These are phyloP conservation scores for Labeo calbasu DNA, from an alignment of 2,797 vertebrate species.

Conservation along the genomic window DNA sequence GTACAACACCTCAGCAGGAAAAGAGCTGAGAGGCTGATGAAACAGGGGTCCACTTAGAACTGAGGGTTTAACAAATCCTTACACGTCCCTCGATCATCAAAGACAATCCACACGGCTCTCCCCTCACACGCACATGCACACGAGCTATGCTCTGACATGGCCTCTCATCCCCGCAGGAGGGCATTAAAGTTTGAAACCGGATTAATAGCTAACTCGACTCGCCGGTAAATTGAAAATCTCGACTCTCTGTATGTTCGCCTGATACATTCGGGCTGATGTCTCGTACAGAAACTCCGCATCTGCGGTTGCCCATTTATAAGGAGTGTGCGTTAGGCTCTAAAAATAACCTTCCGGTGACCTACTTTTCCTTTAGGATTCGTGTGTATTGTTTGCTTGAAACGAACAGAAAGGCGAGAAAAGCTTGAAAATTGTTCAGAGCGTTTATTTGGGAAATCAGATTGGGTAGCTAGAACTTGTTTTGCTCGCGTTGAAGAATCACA, in stretches of 20 bases:
- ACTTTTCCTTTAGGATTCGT: conserved; percentile 72
- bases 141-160: conserved; percentile 65
- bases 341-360: conserved; percentile 79
- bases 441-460: conserved; percentile 59
- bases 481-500: conserved; percentile 36
- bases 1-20: conserved; percentile 76
- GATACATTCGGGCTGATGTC: conserved; percentile 62
- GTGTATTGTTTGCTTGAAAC: conserved; percentile 67
- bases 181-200: conserved; percentile 74
- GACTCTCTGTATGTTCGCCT: conserved; percentile 69
- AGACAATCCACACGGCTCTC: conserved; percentile 67
- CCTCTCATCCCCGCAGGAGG: conserved; percentile 72
- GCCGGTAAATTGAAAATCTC: conserved; percentile 69
- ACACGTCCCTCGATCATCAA: conserved; percentile 72
- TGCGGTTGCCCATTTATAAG: conserved; percentile 72
- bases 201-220: conserved; percentile 75
- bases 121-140: conserved; percentile 46
- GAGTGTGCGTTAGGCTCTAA: conserved; percentile 71
- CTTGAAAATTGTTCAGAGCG: conserved; percentile 39
- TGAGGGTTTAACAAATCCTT: conserved; percentile 71
- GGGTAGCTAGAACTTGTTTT: conserved; percentile 34
- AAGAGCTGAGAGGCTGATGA: conserved; percentile 69
- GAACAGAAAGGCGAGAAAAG: conserved; percentile 30
- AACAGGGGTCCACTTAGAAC: conserved; percentile 77
- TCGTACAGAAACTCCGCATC: conserved; percentile 68